Conservation (phyloP, 2,113 vertebrate genomes). For the Turdus rufiventris region DNA sequence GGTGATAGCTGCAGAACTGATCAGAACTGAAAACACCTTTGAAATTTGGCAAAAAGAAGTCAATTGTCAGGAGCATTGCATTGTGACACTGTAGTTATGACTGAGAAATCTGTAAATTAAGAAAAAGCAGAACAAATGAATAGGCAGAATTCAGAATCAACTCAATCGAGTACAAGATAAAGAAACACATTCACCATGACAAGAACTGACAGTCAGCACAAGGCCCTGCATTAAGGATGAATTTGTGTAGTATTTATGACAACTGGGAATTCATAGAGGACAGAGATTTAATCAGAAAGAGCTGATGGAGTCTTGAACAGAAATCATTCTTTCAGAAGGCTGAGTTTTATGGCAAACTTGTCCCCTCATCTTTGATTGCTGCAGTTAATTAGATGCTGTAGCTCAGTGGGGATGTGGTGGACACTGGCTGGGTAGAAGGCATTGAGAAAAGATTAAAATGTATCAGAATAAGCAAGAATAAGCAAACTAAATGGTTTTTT, state of each 20-base stretch:
- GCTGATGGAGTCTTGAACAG: background rate
- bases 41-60: background rate
- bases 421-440: background rate
- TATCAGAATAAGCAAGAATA: background rate
- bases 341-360: background rate
- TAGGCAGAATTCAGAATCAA: background rate
- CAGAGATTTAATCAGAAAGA: background rate
- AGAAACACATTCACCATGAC: background rate
- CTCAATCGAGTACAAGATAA: background rate
- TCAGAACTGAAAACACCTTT: background rate
- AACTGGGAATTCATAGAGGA: background rate
- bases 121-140: background rate
- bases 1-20: background rate
- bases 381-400: background rate
- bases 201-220: background rate
- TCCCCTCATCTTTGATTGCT: background rate
- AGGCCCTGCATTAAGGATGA: background rate
- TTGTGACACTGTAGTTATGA: background rate
- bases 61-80: background rate
- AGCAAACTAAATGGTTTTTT: background rate
- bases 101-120: background rate
- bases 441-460: background rate
- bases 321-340: background rate
- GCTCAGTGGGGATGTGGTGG: background rate
- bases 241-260: background rate